Evolutionary conservation across 2,113 vertebrate genomes (phyloP), one percentile per base, ranked within the genome.

Genomic region (Megaleporinus macrocephalus): DNA sequence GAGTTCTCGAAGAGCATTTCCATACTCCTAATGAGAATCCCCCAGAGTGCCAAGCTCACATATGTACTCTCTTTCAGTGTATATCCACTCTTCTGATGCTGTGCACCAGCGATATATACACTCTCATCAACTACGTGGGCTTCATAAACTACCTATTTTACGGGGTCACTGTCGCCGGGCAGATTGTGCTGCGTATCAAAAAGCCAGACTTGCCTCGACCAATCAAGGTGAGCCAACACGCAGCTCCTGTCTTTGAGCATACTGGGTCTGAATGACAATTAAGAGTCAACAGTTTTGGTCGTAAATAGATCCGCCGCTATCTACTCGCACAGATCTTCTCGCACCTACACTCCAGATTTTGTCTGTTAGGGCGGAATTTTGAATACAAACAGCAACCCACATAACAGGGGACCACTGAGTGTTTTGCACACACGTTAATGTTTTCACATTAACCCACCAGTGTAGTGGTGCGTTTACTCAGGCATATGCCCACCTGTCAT

Each of bases 121-220:
- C 94, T 1, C 94, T 96, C 77, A 96, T 96, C 87, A 96, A 95
- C 91, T 96, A 96, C 0, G 93, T 94, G 76, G 94, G 94, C 71
- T 96, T 96, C 90, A 93, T 95, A 90, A 96, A 95, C 90, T 95
- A 95, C 90, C 91, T 96, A 73, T 95, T 96, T 90, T 96, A 95
- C 0, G 95, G 95, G 2, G 88, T 96, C 81, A 95, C 95, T 0
- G 83, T 96, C 18, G 93, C 94, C 0, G 95, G 95, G 81, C 95
- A 95, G 89, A 94, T 95, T 36, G 93, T 95, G 55, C 93, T 96
- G 73, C 94, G 94, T 76, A 87, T 94, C 89, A 94, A 90, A 83
- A 80, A 94, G 81, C 95, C 95, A 1, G 74, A 95, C 77, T 84
- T 94, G 7, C 33, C 85, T 59, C 92, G 93, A 24, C 95, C 95